phyloP scores from a whole-genome alignment of 2,113 vertebrate genomes.

The Spheniscus mendiculus region DNA sequence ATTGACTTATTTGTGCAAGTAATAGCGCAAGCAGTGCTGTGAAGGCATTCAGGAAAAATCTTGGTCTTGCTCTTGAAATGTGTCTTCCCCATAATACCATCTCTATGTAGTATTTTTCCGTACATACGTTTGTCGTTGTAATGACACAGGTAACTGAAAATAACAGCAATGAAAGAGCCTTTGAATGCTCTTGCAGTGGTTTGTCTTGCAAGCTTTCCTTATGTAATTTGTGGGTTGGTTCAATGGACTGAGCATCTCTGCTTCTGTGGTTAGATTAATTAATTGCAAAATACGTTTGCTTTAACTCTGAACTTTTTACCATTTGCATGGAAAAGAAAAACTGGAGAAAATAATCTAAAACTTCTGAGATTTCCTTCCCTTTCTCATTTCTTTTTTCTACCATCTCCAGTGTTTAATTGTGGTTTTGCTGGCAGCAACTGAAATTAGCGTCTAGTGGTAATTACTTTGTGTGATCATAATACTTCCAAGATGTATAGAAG shows the following conservation, averaged over 20 bases:
- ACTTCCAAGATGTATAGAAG: neutral
- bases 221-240: neutral
- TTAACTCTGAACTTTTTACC: neutral
- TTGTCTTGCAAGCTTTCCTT: neutral
- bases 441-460: neutral
- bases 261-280: neutral
- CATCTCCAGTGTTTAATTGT: neutral
- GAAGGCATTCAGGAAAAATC: neutral
- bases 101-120: neutral
- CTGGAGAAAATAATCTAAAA: neutral
- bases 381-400: neutral
- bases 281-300: neutral
- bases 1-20: neutral
- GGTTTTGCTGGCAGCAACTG: neutral
- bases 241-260: neutral
- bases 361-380: neutral
- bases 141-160: neutral
- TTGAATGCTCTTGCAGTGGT: neutral
- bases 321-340: neutral
- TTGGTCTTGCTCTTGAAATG: neutral
- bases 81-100: neutral
- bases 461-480: neutral
- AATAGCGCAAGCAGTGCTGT: neutral
- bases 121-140: neutral
- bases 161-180: neutral